Percentiles rank a stretch among this genome's conserved stretches.
Conservation (phyloP, 2,888 invertebrate genomes). For the Ctena decussata region DNA sequence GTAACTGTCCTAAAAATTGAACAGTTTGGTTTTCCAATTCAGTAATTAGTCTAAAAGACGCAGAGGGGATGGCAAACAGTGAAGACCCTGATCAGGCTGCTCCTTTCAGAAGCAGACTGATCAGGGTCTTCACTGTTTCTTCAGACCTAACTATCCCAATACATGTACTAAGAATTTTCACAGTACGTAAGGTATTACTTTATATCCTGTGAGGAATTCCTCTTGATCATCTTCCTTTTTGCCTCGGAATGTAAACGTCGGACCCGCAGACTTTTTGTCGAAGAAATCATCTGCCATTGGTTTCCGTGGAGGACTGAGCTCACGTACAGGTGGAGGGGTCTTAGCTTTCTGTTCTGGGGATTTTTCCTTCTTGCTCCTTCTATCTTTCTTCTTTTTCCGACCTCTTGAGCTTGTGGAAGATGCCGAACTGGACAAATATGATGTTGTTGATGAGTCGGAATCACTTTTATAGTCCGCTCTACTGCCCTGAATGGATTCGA, state of each 20-base stretch:
- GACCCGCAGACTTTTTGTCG: conserved; percentile 65
- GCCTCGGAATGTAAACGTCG: conserved; percentile 75
- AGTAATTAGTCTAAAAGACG: no score
- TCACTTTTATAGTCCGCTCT: conserved; percentile 48
- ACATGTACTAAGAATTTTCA: no score
- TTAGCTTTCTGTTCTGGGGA: conserved; percentile 45
- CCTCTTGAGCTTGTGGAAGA: neutral
- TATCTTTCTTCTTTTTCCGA: neutral
- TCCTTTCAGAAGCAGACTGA: no score
- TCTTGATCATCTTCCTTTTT: conserved; percentile 58
- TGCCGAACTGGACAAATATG: conserved; percentile 40
- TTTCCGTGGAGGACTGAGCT: conserved; percentile 60
- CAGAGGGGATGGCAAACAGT: no score
- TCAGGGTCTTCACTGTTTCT: no score
- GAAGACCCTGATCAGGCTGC: no score
- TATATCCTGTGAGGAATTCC: conserved; percentile 76
- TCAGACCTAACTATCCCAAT: no score
- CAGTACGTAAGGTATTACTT: conserved; percentile 62
- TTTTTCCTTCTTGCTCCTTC: neutral
- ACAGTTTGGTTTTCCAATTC: no score
- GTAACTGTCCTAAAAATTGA: no score
- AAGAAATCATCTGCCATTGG: conserved; percentile 66
- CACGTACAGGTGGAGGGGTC: conserved; percentile 47
- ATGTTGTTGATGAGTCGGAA: conserved; percentile 58
- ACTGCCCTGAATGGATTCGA: conserved; percentile 58